Percentiles rank a stretch among this genome's conserved stretches.
phyloP scores from a whole-genome alignment of 2,888 invertebrate genomes.

The Brachyptera putata region DNA sequence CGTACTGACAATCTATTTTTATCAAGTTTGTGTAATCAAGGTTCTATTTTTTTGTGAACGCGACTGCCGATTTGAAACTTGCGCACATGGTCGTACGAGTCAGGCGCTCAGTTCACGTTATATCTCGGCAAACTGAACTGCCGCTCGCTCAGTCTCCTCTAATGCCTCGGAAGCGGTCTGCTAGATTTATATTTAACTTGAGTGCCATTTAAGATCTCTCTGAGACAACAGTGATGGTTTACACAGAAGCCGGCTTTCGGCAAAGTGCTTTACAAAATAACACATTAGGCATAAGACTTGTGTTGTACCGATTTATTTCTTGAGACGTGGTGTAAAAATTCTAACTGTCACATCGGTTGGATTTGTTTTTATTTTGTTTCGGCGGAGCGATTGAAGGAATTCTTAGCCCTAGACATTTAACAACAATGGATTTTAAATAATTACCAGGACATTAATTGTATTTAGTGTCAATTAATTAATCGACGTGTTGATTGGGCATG shows the following conservation, averaged over 20 bases:
- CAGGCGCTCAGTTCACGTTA: too few relatives aligned
- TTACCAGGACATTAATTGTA: too few relatives aligned
- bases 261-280: neutral
- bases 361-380: too few relatives aligned
- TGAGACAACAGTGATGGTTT: neutral
- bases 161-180: slow-evolving; percentile 4
- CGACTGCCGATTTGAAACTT: neutral
- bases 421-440: too few relatives aligned
- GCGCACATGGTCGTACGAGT: neutral
- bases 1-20: too few relatives aligned
- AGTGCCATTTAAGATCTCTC: neutral
- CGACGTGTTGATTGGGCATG: too few relatives aligned
- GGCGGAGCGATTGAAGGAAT: too few relatives aligned
- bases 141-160: neutral
- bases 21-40: too few relatives aligned
- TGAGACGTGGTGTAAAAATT: too few relatives aligned
- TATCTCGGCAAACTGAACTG: neutral
- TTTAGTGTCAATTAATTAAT: too few relatives aligned
- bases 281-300: neutral
- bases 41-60: neutral
- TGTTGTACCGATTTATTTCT: neutral
- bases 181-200: slow-evolving; percentile 8
- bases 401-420: too few relatives aligned
- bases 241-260: neutral
- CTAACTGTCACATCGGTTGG: too few relatives aligned